Percentiles rank a stretch among this genome's conserved stretches.
These are phyloP conservation scores for Spodoptera frugiperda DNA, from an alignment of 1,140 invertebrate species.

Conservation along the genomic window DNA sequence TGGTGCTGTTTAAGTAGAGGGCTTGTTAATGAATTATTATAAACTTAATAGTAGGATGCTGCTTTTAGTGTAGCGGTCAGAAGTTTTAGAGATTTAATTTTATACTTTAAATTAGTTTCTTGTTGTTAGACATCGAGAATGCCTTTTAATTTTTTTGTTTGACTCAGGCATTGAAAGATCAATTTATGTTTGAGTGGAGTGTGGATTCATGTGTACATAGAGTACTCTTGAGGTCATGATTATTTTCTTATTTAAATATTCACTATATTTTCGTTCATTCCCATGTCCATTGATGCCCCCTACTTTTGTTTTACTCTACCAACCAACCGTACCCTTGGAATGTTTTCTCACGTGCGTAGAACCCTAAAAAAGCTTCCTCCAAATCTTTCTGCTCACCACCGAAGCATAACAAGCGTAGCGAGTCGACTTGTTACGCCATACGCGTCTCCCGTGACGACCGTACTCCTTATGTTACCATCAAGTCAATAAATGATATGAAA, in stretches of 20 bases:
- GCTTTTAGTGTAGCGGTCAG: neutral
- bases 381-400: slow-evolving; percentile 48
- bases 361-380: slow-evolving; percentile 37
- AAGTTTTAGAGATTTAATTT: no score
- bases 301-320: slow-evolving; percentile 17
- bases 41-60: no score
- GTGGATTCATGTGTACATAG: no score
- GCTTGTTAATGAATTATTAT: no score
- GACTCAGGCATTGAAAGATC: no score
- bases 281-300: neutral
- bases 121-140: neutral
- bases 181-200: no score
- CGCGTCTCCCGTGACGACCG: slow-evolving; percentile 62
- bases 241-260: neutral
- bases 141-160: no score
- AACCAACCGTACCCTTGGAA: neutral
- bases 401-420: slow-evolving; percentile 59
- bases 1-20: neutral
- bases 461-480: slow-evolving; percentile 27
- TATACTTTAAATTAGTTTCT: no score
- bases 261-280: neutral
- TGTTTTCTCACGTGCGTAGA: slow-evolving; percentile 48
- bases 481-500: neutral
- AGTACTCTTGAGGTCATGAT: no score
- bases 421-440: slow-evolving; percentile 54